Conservation (phyloP, 2,113 vertebrate genomes). For the Bos taurus region ARS-UCD2.0 NC_037329.1:107068501-107069000, state of each 20-base stretch:
- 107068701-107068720: not conserved
- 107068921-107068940: slow-evolving; percentile 86
- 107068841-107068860: slow-evolving; percentile 69
- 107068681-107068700: slow-evolving; percentile 23
- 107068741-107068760: slow-evolving; percentile 60
- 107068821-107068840: slow-evolving; percentile 64
- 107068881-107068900: slow-evolving; percentile 76
- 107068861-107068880: slow-evolving; percentile 61
- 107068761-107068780: slow-evolving; percentile 68
- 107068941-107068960: slow-evolving; percentile 85
- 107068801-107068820: slow-evolving; percentile 72
- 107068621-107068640: not conserved
- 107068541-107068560: not conserved
- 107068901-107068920: slow-evolving; percentile 82
- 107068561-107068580: not conserved
- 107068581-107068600: not conserved
- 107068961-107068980: slow-evolving; percentile 83
- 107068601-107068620: not conserved
- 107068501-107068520: not conserved
- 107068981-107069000: slow-evolving; percentile 82
- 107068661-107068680: not conserved
- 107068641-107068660: not conserved
- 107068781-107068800: slow-evolving; percentile 67
- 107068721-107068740: slow-evolving; percentile 39
- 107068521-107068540: not conserved